A percentile compares a stretch with the other conserved stretches of the same genome.
Evolutionary conservation across 1,140 invertebrate genomes (phyloP).

Genomic region (Anthonomus grandis): DNA sequence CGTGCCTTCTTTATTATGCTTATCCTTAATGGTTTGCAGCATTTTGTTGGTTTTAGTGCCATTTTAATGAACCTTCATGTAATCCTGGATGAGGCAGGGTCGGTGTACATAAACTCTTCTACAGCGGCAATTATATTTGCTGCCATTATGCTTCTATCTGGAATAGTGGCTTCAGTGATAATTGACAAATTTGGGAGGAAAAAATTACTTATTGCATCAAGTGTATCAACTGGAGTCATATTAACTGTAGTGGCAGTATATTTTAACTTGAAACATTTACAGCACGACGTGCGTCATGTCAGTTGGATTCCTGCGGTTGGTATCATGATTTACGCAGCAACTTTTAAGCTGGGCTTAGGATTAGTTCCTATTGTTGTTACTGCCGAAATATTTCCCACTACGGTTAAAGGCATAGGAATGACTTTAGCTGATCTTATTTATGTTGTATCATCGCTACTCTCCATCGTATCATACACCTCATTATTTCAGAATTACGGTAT

Average conservation of each 20-base stretch:
- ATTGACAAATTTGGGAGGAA: constrained; percentile 37
- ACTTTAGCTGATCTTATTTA: constrained; percentile 33
- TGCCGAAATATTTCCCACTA: constrained; percentile 61
- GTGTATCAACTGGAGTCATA: constrained; percentile 26
- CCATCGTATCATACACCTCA: constrained; percentile 60
- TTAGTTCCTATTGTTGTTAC: constrained; percentile 69
- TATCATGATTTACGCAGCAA: constrained; percentile 34
- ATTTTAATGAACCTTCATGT: constrained; percentile 40
- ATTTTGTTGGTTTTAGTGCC: constrained; percentile 41
- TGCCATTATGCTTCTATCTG: constrained; percentile 32
- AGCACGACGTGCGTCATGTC: constrained; percentile 15
- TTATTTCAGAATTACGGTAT: constrained; percentile 22
- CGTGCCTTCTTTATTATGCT: constrained; percentile 33
- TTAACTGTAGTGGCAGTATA: constrained; percentile 32
- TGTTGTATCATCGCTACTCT: constrained; percentile 55
- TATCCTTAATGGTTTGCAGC: constrained; percentile 31
- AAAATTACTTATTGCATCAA: constrained; percentile 29
- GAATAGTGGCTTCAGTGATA: constrained; percentile 22
- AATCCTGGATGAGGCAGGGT: constrained; percentile 42
- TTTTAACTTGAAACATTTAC: constrained; percentile 34
- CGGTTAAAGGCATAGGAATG: constrained; percentile 54
- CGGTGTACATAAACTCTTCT: constrained; percentile 25
- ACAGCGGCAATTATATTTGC: constrained; percentile 35
- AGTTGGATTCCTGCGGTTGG: constrained; percentile 36
- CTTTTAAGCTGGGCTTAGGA: constrained; percentile 37